Conservation (phyloP, 2,888 invertebrate species). For the Noctua fimbriata region DNA sequence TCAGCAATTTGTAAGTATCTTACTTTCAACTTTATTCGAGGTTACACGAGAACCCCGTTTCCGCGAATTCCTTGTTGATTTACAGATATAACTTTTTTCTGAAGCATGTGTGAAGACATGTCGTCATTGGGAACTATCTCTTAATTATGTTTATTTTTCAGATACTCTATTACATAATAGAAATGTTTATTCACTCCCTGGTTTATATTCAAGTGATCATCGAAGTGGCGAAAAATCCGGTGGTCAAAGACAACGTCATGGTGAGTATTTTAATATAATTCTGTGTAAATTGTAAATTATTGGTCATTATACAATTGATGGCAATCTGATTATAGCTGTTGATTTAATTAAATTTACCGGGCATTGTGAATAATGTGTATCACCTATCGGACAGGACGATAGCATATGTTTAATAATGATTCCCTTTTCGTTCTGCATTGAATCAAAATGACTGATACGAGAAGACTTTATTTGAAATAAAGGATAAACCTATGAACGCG, state of each 20-base stretch:
- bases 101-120: not conserved
- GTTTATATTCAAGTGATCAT: constrained; percentile 7
- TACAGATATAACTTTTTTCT: not conserved
- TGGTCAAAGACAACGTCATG: not conserved
- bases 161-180: constrained; percentile 10
- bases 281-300: too few species aligned
- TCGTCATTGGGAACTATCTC: not conserved
- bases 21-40: not conserved
- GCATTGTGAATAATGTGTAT: too few species aligned
- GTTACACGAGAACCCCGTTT: not conserved
- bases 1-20: constrained; percentile 9
- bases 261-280: constrained; percentile 1
- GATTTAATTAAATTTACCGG: too few species aligned
- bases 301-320: too few species aligned
- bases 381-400: too few species aligned
- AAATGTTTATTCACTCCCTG: constrained; percentile 15
- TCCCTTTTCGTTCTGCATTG: too few species aligned
- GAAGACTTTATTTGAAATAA: too few species aligned
- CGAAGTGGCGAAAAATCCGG: not conserved
- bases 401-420: too few species aligned
- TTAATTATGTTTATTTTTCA: not conserved
- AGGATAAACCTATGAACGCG: too few species aligned
- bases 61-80: not conserved
- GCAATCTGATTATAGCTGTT: too few species aligned
- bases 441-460: too few species aligned